Evolutionary conservation across 2,888 invertebrate species (phyloP).

Genomic region (Ptilodon capucinus): DNA sequence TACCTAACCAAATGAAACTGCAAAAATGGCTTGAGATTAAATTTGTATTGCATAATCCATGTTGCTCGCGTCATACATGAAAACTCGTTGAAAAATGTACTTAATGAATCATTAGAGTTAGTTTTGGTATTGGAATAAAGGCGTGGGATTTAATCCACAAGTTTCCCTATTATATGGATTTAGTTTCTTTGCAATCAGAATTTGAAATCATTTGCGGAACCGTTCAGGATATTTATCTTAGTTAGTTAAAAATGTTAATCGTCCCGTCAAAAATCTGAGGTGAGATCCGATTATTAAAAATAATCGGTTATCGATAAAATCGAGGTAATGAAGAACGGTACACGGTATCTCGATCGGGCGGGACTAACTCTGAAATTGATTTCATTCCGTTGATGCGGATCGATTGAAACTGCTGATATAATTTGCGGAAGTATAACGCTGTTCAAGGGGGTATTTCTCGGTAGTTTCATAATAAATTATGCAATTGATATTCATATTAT

Average conservation of each 20-base stretch:
- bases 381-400: conserved; percentile 68
- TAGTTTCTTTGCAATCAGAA: conserved; percentile 47
- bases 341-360: conserved; percentile 61
- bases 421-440: conserved; percentile 62
- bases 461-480: conserved; percentile 14
- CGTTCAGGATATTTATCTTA: conserved; percentile 57
- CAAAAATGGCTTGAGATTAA: no score
- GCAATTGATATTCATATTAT: neutral
- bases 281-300: conserved; percentile 76
- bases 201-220: conserved; percentile 49
- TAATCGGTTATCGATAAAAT: conserved; percentile 75
- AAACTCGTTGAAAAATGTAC: no score
- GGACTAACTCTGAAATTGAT: conserved; percentile 71
- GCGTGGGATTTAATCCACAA: no score
- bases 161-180: no score
- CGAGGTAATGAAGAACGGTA: conserved; percentile 79
- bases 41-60: no score
- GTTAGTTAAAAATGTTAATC: conserved; percentile 67
- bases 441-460: conserved; percentile 35
- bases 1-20: no score
- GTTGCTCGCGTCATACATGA: no score
- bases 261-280: conserved; percentile 63
- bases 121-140: no score
- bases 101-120: no score
- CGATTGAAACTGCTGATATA: conserved; percentile 65